Base-by-base conservation (phyloP, 2,888 invertebrate species). In the Caenorhabditis macrosperma region DNA sequence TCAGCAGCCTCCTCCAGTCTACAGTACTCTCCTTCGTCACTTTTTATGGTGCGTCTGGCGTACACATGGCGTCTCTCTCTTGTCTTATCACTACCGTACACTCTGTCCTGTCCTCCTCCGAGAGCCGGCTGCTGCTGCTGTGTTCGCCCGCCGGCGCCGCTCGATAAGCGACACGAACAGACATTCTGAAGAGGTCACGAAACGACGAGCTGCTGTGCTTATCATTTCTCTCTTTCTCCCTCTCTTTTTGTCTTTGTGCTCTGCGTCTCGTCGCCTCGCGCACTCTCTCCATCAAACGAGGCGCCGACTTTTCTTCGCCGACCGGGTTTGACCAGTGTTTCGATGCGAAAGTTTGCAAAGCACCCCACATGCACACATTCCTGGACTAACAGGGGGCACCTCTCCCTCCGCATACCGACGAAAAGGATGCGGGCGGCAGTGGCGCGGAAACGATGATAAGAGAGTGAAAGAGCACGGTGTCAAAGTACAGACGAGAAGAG, bases 121-220 rank as follows among this genome's bases (percentile, higher is more conserved):
- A 12, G 48, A 48, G 33, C 12, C 52, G 28, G 24, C 38, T 38
- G 22, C 22, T 46, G n/a, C n/a, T n/a, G n/a, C n/a, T n/a, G n/a
- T n/a, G 17, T 46, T 46, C 22, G 46, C 22, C 28, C 28, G 17
- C 35, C 57, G n/a, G 35, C 17, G 17, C 33, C 55, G 30, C 59
- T 10, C 59, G 41, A 28, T 30, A 50, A 48, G 41, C 61, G 59
- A 69, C 69, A 69, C 69, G 69, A 72, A 55, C 63, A 61, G 71
- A 35, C 71, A 72, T 64, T 63, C 72, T 72, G 72, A 72, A 72
- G 72, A 72, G 72, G 72, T 72, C 72, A 72, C 72, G 72, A 72
- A 72, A 63, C 30, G 33, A 33, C 44, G 61, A 41, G 63, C 71
- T 71, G 61, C 63, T 71, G 68, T 59, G 44, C 64, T 72, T 72